Conservation (phyloP, 2,888 invertebrate genomes). For the Thera britannica region DNA sequence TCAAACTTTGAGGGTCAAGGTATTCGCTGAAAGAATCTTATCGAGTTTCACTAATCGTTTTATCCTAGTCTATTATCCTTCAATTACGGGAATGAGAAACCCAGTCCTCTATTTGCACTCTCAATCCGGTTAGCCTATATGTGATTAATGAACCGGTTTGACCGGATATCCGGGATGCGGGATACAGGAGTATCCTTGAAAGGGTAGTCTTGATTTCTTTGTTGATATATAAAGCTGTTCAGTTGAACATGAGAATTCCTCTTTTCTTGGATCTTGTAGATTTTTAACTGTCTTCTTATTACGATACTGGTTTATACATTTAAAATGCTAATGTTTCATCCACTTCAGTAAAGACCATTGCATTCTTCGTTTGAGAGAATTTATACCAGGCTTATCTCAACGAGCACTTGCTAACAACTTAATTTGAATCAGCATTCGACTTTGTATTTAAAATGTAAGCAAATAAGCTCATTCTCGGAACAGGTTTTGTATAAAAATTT, state of each 20-base stretch:
- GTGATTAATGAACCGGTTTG: slow-evolving; percentile 65
- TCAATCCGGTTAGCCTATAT: slow-evolving; percentile 66
- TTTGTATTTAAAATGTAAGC: slow-evolving; percentile 9
- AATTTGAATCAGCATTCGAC: slow-evolving; percentile 28
- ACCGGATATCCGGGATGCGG: slow-evolving; percentile 49
- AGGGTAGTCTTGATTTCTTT: slow-evolving; percentile 31
- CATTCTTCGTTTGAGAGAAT: slow-evolving; percentile 20
- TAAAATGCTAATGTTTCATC: slow-evolving; percentile 20
- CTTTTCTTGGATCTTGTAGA: neutral
- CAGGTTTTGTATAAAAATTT: slow-evolving; percentile 59
- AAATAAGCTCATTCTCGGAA: slow-evolving; percentile 34
- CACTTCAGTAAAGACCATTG: slow-evolving; percentile 15
- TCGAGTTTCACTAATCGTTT: slow-evolving; percentile 35
- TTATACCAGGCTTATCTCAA: slow-evolving; percentile 27
- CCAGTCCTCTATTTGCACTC: slow-evolving; percentile 52
- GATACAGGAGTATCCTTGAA: slow-evolving; percentile 45
- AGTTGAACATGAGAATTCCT: neutral
- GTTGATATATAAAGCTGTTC: slow-evolving; percentile 1
- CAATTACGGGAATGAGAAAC: slow-evolving; percentile 19
- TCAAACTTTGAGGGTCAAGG: slow-evolving; percentile 4
- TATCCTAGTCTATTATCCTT: slow-evolving; percentile 34
- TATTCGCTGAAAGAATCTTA: slow-evolving; percentile 29
- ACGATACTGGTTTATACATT: slow-evolving; percentile 5
- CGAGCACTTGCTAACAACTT: slow-evolving; percentile 31
- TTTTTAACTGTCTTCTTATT: neutral